These are phyloP conservation scores for Dromiciops gliroides DNA, from an alignment of 2,113 vertebrate genomes.

Conservation along the genomic window DNA sequence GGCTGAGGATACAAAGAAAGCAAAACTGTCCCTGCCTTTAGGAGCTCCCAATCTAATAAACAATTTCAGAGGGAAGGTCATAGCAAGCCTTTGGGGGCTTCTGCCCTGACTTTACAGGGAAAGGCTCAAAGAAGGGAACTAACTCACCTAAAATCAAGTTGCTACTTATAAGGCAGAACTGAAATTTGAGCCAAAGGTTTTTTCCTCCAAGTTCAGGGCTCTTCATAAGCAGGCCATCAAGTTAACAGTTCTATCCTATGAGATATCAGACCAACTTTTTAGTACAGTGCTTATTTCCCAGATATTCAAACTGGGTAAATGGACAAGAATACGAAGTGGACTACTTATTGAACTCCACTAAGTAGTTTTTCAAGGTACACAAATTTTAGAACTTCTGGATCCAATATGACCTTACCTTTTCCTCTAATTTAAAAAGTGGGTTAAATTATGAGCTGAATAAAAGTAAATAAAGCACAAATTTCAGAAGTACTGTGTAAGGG, in stretches of 20 bases:
- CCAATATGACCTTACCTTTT: background rate
- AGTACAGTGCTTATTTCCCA: background rate
- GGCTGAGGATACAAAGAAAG: background rate
- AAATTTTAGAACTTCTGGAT: background rate
- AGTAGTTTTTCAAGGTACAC: background rate
- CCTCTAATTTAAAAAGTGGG: background rate
- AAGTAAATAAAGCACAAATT: background rate
- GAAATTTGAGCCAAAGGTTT: background rate
- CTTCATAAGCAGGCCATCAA: background rate
- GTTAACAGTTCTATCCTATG: background rate
- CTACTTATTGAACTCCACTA: background rate
- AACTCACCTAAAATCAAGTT: background rate
- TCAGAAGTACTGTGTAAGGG: background rate
- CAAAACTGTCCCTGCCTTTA: background rate
- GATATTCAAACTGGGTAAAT: background rate
- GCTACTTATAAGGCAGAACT: background rate
- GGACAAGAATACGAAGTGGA: background rate
- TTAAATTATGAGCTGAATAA: background rate
- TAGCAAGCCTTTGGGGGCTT: background rate
- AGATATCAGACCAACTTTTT: background rate
- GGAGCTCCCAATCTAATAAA: background rate
- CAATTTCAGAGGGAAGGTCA: background rate
- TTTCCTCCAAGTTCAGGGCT: background rate
- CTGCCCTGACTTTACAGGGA: background rate
- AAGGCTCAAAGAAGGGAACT: background rate